Evolutionary conservation across 1,140 invertebrate species (phyloP).

Genomic region (Batillaria attramentaria): DNA sequence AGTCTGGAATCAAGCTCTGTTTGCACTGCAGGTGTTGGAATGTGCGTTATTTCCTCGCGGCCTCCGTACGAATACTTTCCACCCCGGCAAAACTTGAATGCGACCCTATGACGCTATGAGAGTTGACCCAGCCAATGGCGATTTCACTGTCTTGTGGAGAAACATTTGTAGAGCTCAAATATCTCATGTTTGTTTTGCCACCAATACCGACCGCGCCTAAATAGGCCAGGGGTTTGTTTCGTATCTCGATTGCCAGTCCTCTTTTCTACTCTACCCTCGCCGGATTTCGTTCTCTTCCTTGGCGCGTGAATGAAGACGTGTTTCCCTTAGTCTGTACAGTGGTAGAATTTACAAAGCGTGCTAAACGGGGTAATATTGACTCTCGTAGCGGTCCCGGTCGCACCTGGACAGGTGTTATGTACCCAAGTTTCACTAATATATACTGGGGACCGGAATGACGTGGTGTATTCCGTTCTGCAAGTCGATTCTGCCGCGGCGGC

Average conservation of each 20-base stretch:
- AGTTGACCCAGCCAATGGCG: background rate
- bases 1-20: too few species aligned
- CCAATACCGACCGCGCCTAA: background rate
- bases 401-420: conserved; percentile 1
- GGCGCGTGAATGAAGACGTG: background rate
- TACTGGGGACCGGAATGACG: too few species aligned
- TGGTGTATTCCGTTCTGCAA: too few species aligned
- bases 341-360: background rate
- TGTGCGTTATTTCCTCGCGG: background rate
- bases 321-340: background rate
- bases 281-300: background rate
- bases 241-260: background rate
- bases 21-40: too few species aligned
- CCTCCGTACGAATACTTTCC: too few species aligned
- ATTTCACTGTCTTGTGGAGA: background rate
- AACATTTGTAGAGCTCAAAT: conserved; percentile 6
- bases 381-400: too few species aligned
- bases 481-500: too few species aligned
- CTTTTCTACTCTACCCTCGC: conserved; percentile 1
- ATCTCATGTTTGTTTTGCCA: background rate
- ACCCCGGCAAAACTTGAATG: too few species aligned
- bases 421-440: too few species aligned
- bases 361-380: conserved; percentile 12
- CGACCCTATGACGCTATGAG: background rate
- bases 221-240: background rate